Conservation (phyloP, 2,888 invertebrate species). For the Pandemis cinnamomeana region DNA sequence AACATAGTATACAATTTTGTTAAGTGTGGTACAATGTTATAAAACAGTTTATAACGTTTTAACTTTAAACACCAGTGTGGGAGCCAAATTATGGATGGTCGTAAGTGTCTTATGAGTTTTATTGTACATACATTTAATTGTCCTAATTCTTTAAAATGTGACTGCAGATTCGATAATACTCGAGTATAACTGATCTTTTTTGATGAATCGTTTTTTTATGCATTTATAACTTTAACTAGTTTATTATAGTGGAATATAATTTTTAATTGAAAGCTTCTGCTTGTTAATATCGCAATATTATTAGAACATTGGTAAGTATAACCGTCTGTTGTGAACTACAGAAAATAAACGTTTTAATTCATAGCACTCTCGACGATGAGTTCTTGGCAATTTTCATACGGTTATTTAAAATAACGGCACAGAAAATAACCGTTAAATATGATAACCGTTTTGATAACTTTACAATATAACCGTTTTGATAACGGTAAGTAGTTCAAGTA, state of each 20-base stretch:
- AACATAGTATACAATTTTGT: too few species aligned
- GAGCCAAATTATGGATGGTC: too few species aligned
- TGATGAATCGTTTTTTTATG: conserved; percentile 1
- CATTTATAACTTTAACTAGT: conserved; percentile 6
- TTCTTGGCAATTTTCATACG: too few species aligned
- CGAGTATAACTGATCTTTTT: background rate
- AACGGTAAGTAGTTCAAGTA: too few species aligned
- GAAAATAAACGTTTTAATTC: background rate
- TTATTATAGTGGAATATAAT: background rate
- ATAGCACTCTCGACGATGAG: background rate
- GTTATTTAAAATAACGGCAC: background rate
- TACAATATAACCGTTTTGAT: background rate
- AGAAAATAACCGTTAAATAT: background rate
- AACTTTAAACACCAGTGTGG: too few species aligned
- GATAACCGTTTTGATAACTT: background rate
- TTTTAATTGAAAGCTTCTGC: background rate
- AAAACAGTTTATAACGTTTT: too few species aligned
- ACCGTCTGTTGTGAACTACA: background rate
- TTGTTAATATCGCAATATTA: conserved; percentile 2
- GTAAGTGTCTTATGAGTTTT: background rate
- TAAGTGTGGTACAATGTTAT: too few species aligned
- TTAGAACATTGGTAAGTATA: background rate
- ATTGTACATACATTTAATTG: background rate
- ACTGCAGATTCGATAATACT: conserved; percentile 11
- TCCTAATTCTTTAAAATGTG: background rate